Percentiles rank a stretch among this genome's conserved stretches.
Conservation (phyloP, 2,797 vertebrate genomes). For the Callimico goeldii region DNA sequence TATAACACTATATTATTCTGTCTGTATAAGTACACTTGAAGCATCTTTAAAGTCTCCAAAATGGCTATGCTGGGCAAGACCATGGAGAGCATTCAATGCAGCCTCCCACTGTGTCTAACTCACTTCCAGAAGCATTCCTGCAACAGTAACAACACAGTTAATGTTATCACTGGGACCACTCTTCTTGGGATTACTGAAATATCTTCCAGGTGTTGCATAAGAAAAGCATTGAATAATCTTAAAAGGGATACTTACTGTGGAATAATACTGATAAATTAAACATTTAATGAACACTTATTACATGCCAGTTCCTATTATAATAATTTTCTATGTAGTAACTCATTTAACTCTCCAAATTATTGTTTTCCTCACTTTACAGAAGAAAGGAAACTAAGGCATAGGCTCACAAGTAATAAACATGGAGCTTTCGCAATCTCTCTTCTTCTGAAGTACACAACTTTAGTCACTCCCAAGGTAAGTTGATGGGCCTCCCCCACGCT, state of each 20-base stretch:
- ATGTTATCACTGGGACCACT: neutral
- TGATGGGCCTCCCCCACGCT: fast-evolving
- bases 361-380: neutral
- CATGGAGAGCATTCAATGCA: neutral
- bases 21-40: neutral
- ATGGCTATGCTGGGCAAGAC: neutral
- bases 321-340: neutral
- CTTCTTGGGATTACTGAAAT: neutral
- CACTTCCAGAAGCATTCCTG: neutral
- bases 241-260: neutral
- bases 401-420: neutral
- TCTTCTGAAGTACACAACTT: neutral
- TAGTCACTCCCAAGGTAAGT: neutral
- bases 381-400: neutral
- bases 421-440: neutral
- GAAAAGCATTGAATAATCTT: neutral
- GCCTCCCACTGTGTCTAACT: neutral
- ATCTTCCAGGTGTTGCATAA: neutral
- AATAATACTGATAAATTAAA: neutral
- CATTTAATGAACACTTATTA: neutral
- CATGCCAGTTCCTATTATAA: neutral
- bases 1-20: neutral
- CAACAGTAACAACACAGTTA: neutral
- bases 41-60: neutral
- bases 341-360: neutral